Evolutionary conservation across 1,140 invertebrate species (phyloP).

Genomic region (Lepidotrigona ventralis): DNA sequence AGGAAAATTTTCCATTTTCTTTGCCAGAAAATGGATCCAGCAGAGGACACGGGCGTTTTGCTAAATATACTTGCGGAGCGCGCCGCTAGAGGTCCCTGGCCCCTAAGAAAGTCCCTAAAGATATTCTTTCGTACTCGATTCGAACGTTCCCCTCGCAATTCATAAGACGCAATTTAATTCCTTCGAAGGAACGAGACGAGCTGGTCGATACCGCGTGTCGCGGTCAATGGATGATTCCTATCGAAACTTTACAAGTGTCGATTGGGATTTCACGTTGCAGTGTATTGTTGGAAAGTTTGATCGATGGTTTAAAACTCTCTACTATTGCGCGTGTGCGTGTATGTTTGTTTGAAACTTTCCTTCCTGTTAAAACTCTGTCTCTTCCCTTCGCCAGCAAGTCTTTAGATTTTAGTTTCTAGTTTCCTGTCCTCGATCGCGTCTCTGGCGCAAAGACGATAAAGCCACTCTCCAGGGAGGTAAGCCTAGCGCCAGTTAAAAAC

Average conservation of each 20-base stretch:
- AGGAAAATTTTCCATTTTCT: too few relatives aligned
- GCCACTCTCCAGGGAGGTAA: too few relatives aligned
- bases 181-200: too few relatives aligned
- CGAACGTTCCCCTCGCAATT: background rate
- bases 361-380: background rate
- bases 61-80: background rate
- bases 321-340: too few relatives aligned
- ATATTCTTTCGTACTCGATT: background rate
- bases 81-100: too few relatives aligned
- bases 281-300: background rate
- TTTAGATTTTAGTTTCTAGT: too few relatives aligned
- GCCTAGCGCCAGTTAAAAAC: too few relatives aligned
- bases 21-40: too few relatives aligned
- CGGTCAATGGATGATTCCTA: background rate
- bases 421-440: too few relatives aligned
- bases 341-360: background rate
- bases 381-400: background rate
- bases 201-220: background rate
- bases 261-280: background rate
- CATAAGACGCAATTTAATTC: conserved; percentile 14
- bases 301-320: background rate
- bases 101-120: background rate
- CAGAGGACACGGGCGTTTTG: background rate
- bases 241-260: background rate
- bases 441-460: too few relatives aligned